A percentile compares a stretch with the other conserved stretches of the same genome.
Conservation (phyloP, 1,140 invertebrate genomes). For the Potamilus streckersoni region DNA sequence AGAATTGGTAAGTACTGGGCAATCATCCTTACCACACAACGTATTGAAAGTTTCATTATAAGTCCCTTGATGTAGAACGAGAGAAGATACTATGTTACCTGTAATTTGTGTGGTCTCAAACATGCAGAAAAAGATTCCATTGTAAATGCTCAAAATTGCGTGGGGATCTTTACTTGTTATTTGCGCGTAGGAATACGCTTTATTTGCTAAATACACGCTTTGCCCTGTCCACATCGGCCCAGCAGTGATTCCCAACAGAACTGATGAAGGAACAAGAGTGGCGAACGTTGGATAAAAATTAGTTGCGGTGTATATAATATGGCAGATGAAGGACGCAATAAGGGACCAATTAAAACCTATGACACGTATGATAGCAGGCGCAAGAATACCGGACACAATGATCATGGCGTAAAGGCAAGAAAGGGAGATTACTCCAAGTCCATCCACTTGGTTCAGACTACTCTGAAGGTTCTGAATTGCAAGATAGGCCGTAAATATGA, state of each 20-base stretch:
- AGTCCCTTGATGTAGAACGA: constrained; percentile 33
- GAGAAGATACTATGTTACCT: constrained; percentile 47
- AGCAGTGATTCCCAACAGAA: constrained; percentile 40
- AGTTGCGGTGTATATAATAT: constrained; percentile 47
- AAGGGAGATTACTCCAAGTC: constrained; percentile 39
- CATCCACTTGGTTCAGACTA: constrained; percentile 51
- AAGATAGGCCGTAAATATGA: constrained; percentile 54
- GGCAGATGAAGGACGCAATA: constrained; percentile 29
- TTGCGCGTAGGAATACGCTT: constrained; percentile 20
- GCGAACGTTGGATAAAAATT: constrained; percentile 68
- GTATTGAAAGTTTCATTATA: constrained; percentile 10
- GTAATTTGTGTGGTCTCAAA: constrained; percentile 43
- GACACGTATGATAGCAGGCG: constrained; percentile 43
- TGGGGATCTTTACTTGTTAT: constrained; percentile 17
- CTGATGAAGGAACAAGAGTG: constrained; percentile 47
- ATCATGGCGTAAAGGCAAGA: constrained; percentile 39
- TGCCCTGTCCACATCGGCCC: constrained; percentile 55
- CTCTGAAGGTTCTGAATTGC: constrained; percentile 60
- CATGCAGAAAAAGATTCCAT: constrained; percentile 50
- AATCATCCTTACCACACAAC: constrained; percentile 33
- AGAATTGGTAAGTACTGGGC: constrained; percentile 25
- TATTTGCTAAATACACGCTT: constrained; percentile 34
- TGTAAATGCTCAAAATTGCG: constrained; percentile 40
- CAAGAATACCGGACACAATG: constrained; percentile 42
- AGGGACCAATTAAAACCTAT: constrained; percentile 47